Conservation (phyloP, 1,140 invertebrate genomes). For the Marisa cornuarietis region DNA sequence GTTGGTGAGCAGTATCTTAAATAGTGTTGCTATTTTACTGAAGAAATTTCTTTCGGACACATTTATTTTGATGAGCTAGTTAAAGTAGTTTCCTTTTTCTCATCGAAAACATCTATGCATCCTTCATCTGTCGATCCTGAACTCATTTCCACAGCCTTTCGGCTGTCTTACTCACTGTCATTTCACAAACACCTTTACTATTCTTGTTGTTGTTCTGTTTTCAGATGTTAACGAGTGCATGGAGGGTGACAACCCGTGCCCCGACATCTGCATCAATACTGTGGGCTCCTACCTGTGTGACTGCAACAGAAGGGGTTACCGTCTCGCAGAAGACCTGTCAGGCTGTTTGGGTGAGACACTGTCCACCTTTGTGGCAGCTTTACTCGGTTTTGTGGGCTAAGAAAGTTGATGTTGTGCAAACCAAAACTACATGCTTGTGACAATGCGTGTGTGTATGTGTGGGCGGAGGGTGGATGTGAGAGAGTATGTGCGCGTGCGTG, state of each 20-base stretch:
- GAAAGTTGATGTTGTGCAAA: background rate
- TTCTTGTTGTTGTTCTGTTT: background rate
- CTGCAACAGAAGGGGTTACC: conserved; percentile 35
- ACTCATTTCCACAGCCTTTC: no score
- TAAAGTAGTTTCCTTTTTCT: no score
- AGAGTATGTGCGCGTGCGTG: background rate
- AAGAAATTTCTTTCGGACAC: no score
- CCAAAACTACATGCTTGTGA: background rate
- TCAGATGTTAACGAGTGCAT: conserved; percentile 48
- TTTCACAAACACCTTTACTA: no score
- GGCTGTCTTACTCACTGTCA: no score
- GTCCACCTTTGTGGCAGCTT: background rate
- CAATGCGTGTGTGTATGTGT: background rate
- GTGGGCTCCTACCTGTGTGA: conserved; percentile 41
- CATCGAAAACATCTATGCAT: no score
- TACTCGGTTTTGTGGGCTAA: background rate
- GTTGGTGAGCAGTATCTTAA: conserved; percentile 52
- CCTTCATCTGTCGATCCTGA: no score
- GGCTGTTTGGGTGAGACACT: conserved; percentile 33
- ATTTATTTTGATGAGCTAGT: no score
- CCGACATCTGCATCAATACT: conserved; percentile 47
- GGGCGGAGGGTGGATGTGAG: no score
- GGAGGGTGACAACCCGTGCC: conserved; percentile 40
- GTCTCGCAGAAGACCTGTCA: conserved; percentile 20
- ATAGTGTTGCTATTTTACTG: no score